A percentile compares a stretch with the other conserved stretches of the same genome.
Conservation (phyloP, 2,113 vertebrate genomes). For the Sprattus sprattus region DNA sequence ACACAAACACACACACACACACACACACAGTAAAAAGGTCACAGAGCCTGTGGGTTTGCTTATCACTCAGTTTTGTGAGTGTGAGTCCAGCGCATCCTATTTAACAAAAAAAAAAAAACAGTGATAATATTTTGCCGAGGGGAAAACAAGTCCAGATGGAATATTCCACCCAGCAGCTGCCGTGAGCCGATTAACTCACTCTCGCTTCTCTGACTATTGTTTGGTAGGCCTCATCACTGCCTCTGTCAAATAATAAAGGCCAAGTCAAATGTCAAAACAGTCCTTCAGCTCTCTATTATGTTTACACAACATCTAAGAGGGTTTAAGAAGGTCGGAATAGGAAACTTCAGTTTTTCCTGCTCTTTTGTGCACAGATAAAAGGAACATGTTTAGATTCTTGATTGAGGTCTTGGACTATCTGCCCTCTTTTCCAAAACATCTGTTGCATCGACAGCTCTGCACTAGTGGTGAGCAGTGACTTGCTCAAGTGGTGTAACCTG, state of each 20-base stretch:
- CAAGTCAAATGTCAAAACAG: constrained; percentile 38
- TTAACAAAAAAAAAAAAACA: neutral
- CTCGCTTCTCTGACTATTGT: constrained; percentile 30
- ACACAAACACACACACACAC: neutral
- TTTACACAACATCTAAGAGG: constrained; percentile 33
- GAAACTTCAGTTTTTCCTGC: neutral
- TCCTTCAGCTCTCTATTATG: neutral
- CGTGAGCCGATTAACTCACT: constrained; percentile 20
- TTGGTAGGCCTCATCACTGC: constrained; percentile 24
- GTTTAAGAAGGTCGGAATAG: constrained; percentile 15
- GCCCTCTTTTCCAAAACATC: constrained; percentile 18
- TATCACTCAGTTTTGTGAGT: neutral
- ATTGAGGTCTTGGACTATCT: neutral
- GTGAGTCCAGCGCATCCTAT: neutral
- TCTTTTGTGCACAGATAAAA: neutral
- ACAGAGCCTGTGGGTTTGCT: neutral
- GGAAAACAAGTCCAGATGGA: constrained; percentile 41
- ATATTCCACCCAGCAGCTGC: constrained; percentile 33
- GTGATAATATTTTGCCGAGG: constrained; percentile 26
- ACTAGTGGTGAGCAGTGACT: neutral
- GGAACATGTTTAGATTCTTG: neutral
- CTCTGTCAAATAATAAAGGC: constrained; percentile 34
- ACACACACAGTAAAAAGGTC: neutral
- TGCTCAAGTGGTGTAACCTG: neutral
- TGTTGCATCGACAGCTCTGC: constrained; percentile 5